phyloP scores from a whole-genome alignment of 2,113 vertebrate species.

The Pygoscelis adeliae region DNA sequence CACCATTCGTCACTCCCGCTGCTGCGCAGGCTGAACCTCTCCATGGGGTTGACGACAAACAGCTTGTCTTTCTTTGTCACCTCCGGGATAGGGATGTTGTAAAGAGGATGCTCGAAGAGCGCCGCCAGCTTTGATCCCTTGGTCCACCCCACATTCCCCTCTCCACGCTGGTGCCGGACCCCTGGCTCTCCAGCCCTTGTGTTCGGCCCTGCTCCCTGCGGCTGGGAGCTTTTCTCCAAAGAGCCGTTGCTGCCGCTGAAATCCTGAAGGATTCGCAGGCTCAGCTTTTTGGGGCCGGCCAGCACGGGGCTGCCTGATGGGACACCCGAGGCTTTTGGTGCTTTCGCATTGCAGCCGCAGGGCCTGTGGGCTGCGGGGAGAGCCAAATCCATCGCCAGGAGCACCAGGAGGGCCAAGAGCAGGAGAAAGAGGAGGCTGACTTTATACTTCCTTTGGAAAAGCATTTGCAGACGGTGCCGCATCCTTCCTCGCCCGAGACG shows the following conservation, averaged over 20 bases:
- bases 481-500: neutral
- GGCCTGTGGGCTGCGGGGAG: neutral
- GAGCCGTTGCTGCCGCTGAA: slow-evolving; percentile 57
- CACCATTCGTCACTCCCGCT: slow-evolving; percentile 76
- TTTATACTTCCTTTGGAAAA: slow-evolving; percentile 72
- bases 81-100: slow-evolving; percentile 60
- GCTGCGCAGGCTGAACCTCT: slow-evolving; percentile 62
- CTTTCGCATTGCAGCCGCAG: neutral
- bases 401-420: slow-evolving; percentile 69
- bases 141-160: fast-evolving
- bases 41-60: slow-evolving; percentile 72
- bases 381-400: slow-evolving; percentile 71
- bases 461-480: neutral
- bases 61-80: slow-evolving; percentile 78
- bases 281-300: neutral
- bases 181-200: neutral
- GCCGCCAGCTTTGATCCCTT: slow-evolving; percentile 69
- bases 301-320: fast-evolving
- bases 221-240: slow-evolving; percentile 21
- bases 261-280: slow-evolving; percentile 51
- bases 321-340: neutral
- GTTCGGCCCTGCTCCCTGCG: fast-evolving
- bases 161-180: neutral
- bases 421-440: slow-evolving; percentile 72
- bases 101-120: slow-evolving; percentile 81